A percentile compares a stretch with the other conserved stretches of the same genome.
phyloP scores from a whole-genome alignment of 2,888 invertebrate genomes.

The Sericinus montela region DNA sequence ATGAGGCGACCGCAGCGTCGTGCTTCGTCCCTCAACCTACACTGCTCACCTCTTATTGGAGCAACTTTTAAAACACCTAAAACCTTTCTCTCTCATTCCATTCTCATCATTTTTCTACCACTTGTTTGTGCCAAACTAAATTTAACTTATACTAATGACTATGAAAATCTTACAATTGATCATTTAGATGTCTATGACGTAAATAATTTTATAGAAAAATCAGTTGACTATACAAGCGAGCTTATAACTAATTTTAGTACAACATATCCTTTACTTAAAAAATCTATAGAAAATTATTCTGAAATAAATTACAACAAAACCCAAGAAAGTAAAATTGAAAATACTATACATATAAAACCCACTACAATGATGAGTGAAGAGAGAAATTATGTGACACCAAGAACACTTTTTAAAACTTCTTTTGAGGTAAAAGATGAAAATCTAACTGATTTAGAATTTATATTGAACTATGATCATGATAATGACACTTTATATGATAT shows the following conservation, averaged over 20 bases:
- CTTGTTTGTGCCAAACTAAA: conserved; percentile 11
- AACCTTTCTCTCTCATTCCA: conserved; percentile 36
- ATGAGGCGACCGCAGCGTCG: conserved; percentile 60
- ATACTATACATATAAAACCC: neutral
- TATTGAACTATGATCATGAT: neutral
- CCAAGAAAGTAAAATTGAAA: neutral
- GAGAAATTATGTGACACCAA: no score
- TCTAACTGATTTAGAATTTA: neutral
- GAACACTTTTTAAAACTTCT: neutral
- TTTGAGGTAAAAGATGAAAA: neutral
- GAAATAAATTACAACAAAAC: neutral
- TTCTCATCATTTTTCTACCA: conserved; percentile 2
- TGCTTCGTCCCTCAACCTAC: conserved; percentile 45
- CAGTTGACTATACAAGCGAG: neutral
- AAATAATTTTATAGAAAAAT: conserved; percentile 4
- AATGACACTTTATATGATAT: neutral
- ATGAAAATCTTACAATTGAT: conserved; percentile 2
- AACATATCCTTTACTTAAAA: neutral
- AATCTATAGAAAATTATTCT: neutral
- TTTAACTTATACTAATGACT: conserved; percentile 1
- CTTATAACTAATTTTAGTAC: neutral
- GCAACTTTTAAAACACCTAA: conserved; percentile 47
- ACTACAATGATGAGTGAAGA: no score
- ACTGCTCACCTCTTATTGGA: conserved; percentile 56
- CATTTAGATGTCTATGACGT: neutral